Evolutionary conservation across 30 jellyfish, hydroid and myxozoan genomes (phyloP).

Genomic region (Aurelia sp.): DNA sequence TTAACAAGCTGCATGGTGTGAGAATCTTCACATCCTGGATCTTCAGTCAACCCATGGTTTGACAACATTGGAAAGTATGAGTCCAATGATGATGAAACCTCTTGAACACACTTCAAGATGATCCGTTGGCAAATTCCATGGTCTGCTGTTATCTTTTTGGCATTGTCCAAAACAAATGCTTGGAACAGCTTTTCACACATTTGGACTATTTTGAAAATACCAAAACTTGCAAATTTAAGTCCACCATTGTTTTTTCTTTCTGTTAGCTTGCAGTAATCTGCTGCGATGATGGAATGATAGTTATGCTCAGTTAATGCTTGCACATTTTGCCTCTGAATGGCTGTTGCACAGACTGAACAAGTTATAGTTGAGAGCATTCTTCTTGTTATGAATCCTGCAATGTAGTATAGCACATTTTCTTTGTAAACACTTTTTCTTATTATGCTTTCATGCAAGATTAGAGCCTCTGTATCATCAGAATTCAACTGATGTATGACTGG

Average conservation of each 20-base stretch:
- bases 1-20: too few relatives aligned
- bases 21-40: slow-evolving; percentile 33
- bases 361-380: not conserved
- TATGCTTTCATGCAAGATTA: not conserved
- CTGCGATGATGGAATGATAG: not conserved
- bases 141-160: slow-evolving; percentile 4
- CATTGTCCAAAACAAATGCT: slow-evolving; percentile 10
- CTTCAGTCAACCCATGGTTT: slow-evolving; percentile 10
- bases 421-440: not conserved
- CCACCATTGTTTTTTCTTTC: slow-evolving; percentile 36
- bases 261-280: not conserved
- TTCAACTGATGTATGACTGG: slow-evolving; percentile 12
- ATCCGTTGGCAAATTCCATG: slow-evolving; percentile 27
- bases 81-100: slow-evolving; percentile 12
- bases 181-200: slow-evolving; percentile 34
- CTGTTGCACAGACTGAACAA: not conserved
- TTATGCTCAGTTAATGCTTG: slow-evolving; percentile 13
- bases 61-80: slow-evolving; percentile 21
- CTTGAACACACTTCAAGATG: not conserved
- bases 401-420: slow-evolving; percentile 45
- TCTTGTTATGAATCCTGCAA: slow-evolving; percentile 34
- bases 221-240: slow-evolving; percentile 21
- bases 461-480: not conserved
- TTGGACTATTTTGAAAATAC: slow-evolving; percentile 34
- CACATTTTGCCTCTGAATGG: not conserved